Evolutionary conservation across 2,797 vertebrate genomes (phyloP).

Genomic region (Spinus pinus): DNA sequence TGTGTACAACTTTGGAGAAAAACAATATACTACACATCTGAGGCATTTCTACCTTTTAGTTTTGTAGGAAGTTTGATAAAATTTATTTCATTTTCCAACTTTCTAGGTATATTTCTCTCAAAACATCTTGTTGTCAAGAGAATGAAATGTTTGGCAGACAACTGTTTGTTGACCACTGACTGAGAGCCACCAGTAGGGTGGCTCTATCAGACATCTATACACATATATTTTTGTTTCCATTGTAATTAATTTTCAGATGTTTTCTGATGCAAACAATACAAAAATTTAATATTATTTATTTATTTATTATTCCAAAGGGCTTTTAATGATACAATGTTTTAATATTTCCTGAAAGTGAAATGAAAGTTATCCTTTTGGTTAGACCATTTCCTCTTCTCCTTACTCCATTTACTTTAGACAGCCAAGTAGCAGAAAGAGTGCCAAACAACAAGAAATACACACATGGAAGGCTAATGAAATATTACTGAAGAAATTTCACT

Average conservation of each 20-base stretch:
- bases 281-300: neutral
- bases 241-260: neutral
- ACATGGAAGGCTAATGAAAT: fast-evolving
- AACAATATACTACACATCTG: fast-evolving
- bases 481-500: neutral
- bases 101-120: neutral
- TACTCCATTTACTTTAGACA: neutral
- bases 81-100: neutral
- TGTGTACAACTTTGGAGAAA: neutral
- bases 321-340: neutral
- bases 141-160: neutral
- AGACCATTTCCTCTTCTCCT: neutral
- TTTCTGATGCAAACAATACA: neutral
- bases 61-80: neutral
- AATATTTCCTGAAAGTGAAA: neutral
- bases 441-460: neutral
- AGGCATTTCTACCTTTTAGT: neutral
- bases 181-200: neutral
- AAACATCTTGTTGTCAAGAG: neutral
- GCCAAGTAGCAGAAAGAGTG: neutral
- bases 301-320: neutral
- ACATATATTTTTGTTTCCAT: neutral
- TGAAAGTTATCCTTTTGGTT: neutral
- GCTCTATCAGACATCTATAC: neutral
- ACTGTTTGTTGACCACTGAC: neutral